phyloP scores from a whole-genome alignment of 2,113 vertebrate genomes.

The Xerus inauris region DNA sequence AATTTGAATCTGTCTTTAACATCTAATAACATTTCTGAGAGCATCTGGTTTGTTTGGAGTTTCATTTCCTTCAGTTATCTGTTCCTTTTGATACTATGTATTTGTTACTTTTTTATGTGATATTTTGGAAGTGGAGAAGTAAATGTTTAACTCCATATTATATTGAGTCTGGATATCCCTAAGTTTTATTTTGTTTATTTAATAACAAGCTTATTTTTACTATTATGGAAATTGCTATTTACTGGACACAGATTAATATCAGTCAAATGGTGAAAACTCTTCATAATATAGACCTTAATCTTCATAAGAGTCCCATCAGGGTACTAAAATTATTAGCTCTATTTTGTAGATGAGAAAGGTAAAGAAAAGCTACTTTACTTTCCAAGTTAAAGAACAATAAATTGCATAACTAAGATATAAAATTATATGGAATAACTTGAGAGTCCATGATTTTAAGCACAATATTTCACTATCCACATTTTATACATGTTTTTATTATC shows the following conservation, averaged over 20 bases:
- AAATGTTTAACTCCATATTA: not conserved
- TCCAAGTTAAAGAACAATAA: not conserved
- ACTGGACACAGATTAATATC: not conserved
- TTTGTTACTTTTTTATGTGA: not conserved
- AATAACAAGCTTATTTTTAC: not conserved
- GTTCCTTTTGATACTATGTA: not conserved
- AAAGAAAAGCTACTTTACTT: not conserved
- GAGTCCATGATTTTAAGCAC: not conserved
- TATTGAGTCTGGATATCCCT: not conserved
- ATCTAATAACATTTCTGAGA: not conserved
- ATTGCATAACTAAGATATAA: not conserved
- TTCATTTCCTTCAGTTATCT: not conserved
- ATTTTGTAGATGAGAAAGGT: not conserved
- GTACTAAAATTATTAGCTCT: not conserved
- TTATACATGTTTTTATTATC: constrained; percentile 57
- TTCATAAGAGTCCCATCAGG: not conserved
- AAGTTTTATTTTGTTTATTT: not conserved
- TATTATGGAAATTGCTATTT: not conserved
- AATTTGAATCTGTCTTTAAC: not conserved
- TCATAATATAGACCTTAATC: not conserved
- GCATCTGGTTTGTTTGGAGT: not conserved
- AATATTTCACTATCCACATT: not conserved
- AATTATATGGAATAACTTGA: constrained; percentile 4
- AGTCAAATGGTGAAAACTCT: not conserved
- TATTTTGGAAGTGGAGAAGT: not conserved